Evolutionary conservation across 2,797 vertebrate species (phyloP).

Genomic region (Myotis myotis): DNA sequence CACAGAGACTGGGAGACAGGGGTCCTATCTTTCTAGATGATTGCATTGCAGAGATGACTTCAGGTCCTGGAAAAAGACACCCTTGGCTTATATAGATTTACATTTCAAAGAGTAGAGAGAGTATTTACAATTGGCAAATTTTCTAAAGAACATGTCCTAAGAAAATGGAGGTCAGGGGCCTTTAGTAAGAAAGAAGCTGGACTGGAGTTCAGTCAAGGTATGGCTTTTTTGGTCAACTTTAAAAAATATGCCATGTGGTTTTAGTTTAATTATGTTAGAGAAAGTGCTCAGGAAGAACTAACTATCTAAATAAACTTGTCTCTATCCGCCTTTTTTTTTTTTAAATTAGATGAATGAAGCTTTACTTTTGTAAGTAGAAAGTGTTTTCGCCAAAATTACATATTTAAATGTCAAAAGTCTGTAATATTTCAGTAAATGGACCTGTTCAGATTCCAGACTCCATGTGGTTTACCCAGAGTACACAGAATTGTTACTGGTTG

Average conservation of each 20-base stretch:
- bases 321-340: no score
- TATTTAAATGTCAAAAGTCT: conserved; percentile 23
- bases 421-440: background rate
- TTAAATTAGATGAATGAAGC: background rate
- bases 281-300: background rate
- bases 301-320: background rate
- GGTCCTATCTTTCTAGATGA: background rate
- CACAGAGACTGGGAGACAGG: background rate
- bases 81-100: background rate
- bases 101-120: background rate
- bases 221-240: background rate
- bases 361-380: background rate
- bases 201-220: background rate
- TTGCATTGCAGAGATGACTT: background rate
- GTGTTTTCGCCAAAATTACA: background rate
- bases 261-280: background rate
- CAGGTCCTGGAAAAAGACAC: background rate
- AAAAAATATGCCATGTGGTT: background rate
- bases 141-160: background rate
- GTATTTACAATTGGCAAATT: background rate
- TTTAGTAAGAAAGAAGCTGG: background rate
- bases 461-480: background rate
- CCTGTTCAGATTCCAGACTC: background rate
- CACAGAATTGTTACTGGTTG: background rate
- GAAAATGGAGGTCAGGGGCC: background rate